Percentiles rank a stretch among this genome's conserved stretches.
Evolutionary conservation across 2,888 invertebrate species (phyloP).

Genomic region (Acanthoscelides obtectus): DNA sequence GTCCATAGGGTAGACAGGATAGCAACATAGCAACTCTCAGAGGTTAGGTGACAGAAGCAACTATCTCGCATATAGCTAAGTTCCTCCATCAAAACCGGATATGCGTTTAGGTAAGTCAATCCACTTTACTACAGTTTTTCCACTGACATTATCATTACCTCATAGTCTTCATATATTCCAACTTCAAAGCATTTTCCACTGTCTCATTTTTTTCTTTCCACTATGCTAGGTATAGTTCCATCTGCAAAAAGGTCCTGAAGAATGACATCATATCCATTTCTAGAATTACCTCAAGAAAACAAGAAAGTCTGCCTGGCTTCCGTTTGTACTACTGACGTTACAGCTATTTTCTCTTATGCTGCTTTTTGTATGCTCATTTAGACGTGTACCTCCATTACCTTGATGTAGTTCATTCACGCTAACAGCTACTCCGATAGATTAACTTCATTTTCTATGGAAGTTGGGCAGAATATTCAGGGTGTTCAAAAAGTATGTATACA

Average conservation of each 20-base stretch:
- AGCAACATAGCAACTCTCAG: no score
- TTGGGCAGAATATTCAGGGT: not conserved
- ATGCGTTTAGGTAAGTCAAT: no score
- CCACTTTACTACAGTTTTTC: no score
- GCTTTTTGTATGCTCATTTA: not conserved
- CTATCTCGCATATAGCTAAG: no score
- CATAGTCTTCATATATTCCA: not conserved
- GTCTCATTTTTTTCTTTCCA: not conserved
- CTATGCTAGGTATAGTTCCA: no score
- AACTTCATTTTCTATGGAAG: not conserved
- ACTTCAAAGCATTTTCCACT: not conserved
- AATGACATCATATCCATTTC: not conserved
- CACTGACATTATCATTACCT: no score
- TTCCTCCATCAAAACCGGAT: no score
- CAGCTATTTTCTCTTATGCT: not conserved
- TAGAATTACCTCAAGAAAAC: not conserved
- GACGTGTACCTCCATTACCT: not conserved
- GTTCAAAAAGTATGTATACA: not conserved
- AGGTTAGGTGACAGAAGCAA: no score
- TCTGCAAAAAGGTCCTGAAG: not conserved
- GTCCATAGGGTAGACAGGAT: no score
- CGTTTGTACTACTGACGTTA: not conserved
- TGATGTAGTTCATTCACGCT: not conserved
- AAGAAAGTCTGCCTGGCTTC: not conserved
- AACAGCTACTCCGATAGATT: not conserved